These are phyloP conservation scores for Brienomyrus brachyistius DNA, from an alignment of 2,113 vertebrate genomes.

Conservation along the genomic window DNA sequence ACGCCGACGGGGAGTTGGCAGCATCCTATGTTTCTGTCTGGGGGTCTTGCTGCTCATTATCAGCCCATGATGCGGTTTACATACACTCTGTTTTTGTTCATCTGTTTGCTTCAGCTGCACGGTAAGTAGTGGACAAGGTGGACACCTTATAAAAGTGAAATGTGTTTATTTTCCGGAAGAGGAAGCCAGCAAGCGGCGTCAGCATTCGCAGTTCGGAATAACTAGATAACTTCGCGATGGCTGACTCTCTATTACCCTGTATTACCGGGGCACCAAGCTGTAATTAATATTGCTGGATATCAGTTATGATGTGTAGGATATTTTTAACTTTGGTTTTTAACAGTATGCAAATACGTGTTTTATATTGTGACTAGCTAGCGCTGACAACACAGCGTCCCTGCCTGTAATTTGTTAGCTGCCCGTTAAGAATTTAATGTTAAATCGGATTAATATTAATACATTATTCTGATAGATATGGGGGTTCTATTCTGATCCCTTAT, in stretches of 20 bases:
- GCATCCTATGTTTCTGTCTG: neutral
- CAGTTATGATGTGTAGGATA: neutral
- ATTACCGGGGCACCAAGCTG: neutral
- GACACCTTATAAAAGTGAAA: neutral
- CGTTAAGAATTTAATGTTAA: neutral
- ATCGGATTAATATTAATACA: neutral
- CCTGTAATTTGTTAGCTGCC: neutral
- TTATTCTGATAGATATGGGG: neutral
- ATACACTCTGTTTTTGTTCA: neutral
- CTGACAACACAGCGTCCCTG: neutral
- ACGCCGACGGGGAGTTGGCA: neutral
- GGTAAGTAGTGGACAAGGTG: neutral
- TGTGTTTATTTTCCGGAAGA: neutral
- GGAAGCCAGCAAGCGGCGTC: neutral
- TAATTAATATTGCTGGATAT: neutral
- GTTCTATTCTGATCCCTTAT: neutral
- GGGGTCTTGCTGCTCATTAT: no score
- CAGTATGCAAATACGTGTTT: neutral
- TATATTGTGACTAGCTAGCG: neutral
- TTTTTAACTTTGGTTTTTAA: neutral
- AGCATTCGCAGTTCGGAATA: neutral
- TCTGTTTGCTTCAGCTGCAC: neutral
- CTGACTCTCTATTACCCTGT: neutral
- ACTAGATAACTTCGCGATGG: neutral
- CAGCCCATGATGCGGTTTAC: neutral